Base-by-base conservation (phyloP, 1,140 invertebrate genomes). In the Trichogramma pretiosum region DNA sequence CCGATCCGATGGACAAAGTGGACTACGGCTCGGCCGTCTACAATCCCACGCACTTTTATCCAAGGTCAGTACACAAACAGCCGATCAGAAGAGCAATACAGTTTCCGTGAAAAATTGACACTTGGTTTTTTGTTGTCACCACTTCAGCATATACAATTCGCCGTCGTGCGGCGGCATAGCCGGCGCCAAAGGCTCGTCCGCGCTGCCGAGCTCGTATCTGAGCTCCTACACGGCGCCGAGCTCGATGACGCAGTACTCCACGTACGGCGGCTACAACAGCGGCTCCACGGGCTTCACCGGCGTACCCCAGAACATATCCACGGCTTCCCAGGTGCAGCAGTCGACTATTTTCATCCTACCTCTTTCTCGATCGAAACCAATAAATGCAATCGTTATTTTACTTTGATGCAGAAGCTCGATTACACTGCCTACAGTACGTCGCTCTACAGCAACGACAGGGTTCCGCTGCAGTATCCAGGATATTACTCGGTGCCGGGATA, bases 271-370 rank as follows among this genome's bases (percentile, higher is more conserved):
- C 0, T 84, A 83, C 55, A 81, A 72, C 46, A 73, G 64, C 38
- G 59, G 67, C 7, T 59, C 68, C 5, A 73, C 65, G 50, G 77
- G 60, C 50, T 77, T 62, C 58, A 77, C 70, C 1, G 56, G 70
- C 5, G 72, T 77, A 54, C 68, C 77, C 33, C 82, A 84, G 64
- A 76, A 77, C 45, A 83, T 82, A 64, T 71, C 79, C 9, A 69
- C 78, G 38, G 72, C 76, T 3, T 76, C 78, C 43, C 81, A 83
- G 73, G 80, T 81, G 65, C 43, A 49, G 55, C 19, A 13, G 8
- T 26, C 24, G 17, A 10, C n/a, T n/a, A n/a, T n/a, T n/a, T n/a
- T n/a, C 22, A 40, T 28, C 43, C 30, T 19, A 37, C 18, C 10
- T 35, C 28, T 11, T 48, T 3, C 24, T 48, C n/a, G n/a, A n/a